Base-by-base conservation (phyloP, 64 coral and sea anemone species). In the Stylophora pistillata region DNA sequence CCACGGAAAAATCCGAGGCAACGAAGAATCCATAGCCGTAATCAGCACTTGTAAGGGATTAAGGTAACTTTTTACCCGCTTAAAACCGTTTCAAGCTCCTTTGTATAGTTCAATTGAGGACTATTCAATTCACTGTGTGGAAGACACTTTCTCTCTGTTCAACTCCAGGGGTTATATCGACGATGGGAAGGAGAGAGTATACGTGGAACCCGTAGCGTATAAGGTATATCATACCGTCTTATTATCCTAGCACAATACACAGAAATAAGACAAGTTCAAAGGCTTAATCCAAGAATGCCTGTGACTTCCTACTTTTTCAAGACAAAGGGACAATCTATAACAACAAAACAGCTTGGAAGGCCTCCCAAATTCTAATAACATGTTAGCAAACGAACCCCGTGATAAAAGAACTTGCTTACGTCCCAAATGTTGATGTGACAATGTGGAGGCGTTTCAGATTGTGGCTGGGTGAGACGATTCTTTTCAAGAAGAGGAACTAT, bases 41-140 rank as follows among this genome's bases (percentile, higher is more conserved):
- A 65, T 86, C 9, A 70, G 71, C 60, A 86, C 85, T 11, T 86
- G 85, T 86, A 70, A 73, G 10, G 85, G 85, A 47, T 41, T 86
- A 20, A 86, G 85, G 85, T 86, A 73, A 21, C n/a, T 3, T 41
- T 86, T 23, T 33, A 71, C 33, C 23, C 55, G 27, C 11, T 55
- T 56, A 13, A 58, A 53, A 41, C 26, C 15, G 30, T 77, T 77
- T 29, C 25, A 58, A 32, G 3, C 56, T 34, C 21, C 37, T 47
- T 47, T 47, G 37, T 7, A 0, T 4, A 47, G 37, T 47, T 47
- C 7, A 47, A 47, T 47, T 47, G 3, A 47, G 37, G 37, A 3
- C 37, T 7, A 47, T 47, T 47, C 37, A 47, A 47, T 47, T 47
- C 37, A 47, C 7, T 47, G 37, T 47, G 62, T 0, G 27, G 18